Evolutionary conservation across 2,113 vertebrate genomes (phyloP).

Genomic region (Todiramphus saurophagus): DNA sequence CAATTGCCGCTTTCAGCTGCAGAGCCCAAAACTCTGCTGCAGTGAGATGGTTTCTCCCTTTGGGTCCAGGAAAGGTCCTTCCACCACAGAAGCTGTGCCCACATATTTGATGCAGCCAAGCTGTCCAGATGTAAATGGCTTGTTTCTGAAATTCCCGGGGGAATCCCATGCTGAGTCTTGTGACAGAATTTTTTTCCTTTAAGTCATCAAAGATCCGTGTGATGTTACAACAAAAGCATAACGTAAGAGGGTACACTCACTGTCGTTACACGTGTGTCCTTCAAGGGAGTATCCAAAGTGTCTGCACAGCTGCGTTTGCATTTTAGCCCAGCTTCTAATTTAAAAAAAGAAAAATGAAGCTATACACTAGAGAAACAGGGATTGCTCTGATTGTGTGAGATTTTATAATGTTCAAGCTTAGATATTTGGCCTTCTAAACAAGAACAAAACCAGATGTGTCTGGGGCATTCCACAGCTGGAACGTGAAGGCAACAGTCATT

Average conservation of each 20-base stretch:
- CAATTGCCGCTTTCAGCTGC: neutral
- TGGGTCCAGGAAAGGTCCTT: neutral
- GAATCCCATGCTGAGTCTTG: neutral
- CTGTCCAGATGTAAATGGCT: neutral
- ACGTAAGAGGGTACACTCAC: neutral
- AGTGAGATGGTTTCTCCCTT: fast-evolving
- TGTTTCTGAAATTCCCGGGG: neutral
- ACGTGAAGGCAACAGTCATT: neutral
- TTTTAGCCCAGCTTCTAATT: neutral
- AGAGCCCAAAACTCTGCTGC: neutral
- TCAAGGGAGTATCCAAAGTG: neutral
- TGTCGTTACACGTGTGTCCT: neutral
- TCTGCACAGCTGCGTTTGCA: neutral
- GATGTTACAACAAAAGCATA: neutral
- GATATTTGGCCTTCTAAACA: neutral
- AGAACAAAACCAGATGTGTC: neutral
- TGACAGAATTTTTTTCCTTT: neutral
- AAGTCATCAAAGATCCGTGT: neutral
- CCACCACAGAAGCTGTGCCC: neutral
- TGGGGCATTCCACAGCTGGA: neutral
- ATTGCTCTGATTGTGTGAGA: neutral
- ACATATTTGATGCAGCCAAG: neutral
- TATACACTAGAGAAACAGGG: neutral
- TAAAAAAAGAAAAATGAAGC: neutral
- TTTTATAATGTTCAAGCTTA: neutral